Evolutionary conservation across 2,797 vertebrate genomes (phyloP), one percentile per base, ranked within the genome.

Genomic region (Phataginus tricuspis): DNA sequence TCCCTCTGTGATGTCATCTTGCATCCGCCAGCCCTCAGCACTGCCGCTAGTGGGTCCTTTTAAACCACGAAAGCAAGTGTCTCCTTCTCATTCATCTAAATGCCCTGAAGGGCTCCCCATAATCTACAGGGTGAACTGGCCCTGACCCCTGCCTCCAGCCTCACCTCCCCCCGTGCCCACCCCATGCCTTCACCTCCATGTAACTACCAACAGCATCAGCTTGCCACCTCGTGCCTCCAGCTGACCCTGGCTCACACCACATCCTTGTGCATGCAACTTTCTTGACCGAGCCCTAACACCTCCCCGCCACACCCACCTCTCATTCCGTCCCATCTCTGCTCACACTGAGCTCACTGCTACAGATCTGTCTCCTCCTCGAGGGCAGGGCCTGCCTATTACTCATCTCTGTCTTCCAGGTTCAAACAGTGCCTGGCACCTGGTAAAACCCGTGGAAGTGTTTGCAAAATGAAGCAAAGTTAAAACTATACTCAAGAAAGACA

Each of bases 311-410:
- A 0, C 21, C 39, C 49, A 15, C 21, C 21, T 29, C 74, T 45
- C 4, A 11, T 4, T 18, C 64, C 31, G 85, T 45, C 25, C 55
- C 61, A 16, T 14, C 37, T 5, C 31, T 5, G 63, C 49, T 15
- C 7, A 3, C 57, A 0, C 0, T 4, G 37, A 10, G 21, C 12
- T 34, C 68, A 1, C 69, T 18, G 27, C 9, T 14, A 3, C 59
- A 29, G 7, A 1, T 9, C 61, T 9, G 27, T 12, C 21, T 77
- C 87, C 53, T 0, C 55, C 37, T 42, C 10, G 3, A 27, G 59
- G 90, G 31, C 9, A 19, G 39, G 2, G 7, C 34, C 31, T 31
- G 15, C 6, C 1, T 25, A 25, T 37, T 29, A 31, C 27, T 31
- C 39, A 8, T 15, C 72, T 63, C 29, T 9, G 34, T 53, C 77